phyloP scores from a whole-genome alignment of 1,140 invertebrate species.

The Aleiodes sp. region DNA sequence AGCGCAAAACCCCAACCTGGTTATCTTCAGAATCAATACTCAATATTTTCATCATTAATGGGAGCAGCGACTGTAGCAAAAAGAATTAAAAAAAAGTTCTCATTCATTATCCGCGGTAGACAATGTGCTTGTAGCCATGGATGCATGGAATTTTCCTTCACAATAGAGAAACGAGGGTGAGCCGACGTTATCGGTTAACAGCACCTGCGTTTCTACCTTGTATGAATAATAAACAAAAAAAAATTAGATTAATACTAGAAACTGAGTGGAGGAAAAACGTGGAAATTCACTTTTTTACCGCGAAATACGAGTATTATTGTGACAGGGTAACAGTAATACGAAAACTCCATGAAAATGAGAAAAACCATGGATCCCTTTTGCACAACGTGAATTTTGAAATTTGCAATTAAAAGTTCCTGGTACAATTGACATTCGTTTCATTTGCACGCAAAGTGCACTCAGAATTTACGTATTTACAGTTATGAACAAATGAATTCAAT shows the following conservation, averaged over 20 bases:
- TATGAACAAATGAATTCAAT: neutral
- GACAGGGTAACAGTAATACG: neutral
- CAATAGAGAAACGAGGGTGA: neutral
- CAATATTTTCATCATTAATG: neutral
- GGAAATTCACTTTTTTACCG: no score
- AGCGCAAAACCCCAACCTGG: neutral
- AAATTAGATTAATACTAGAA: neutral
- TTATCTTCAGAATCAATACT: neutral
- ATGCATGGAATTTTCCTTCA: neutral
- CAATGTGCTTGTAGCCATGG: neutral
- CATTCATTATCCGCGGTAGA: neutral
- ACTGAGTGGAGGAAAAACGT: no score
- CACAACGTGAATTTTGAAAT: neutral
- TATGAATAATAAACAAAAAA: neutral
- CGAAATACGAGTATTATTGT: no score
- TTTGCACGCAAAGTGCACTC: slow-evolving; percentile 1
- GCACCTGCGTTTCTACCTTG: neutral
- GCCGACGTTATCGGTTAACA: neutral
- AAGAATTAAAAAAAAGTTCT: neutral
- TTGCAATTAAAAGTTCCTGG: slow-evolving; percentile 12
- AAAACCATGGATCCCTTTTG: neutral
- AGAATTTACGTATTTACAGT: neutral
- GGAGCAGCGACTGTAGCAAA: no score
- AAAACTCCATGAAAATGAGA: neutral
- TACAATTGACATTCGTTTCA: slow-evolving; percentile 3